These are phyloP conservation scores for Dicyrtoma fusca DNA, from an alignment of 2,888 invertebrate genomes.

Conservation along the genomic window DNA sequence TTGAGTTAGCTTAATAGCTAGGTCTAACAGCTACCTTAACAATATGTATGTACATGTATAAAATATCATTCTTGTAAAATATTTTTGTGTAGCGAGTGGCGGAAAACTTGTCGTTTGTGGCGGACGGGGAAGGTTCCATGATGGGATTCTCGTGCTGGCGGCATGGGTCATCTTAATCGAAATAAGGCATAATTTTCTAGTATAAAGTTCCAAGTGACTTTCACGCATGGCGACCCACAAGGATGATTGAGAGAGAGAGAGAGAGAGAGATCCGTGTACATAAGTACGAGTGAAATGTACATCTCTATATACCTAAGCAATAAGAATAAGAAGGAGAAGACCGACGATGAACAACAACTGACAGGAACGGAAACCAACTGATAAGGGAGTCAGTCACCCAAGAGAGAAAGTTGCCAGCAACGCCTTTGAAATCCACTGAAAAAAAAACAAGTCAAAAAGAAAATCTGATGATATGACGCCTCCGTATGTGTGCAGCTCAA, in stretches of 20 bases:
- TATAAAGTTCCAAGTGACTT: constrained; percentile 12
- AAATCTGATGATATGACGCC: constrained; percentile 18
- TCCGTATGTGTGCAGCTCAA: constrained; percentile 14
- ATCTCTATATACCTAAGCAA: too few species aligned
- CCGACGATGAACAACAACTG: constrained; percentile 22
- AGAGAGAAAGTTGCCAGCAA: constrained; percentile 7
- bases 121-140: not conserved
- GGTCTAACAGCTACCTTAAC: too few species aligned
- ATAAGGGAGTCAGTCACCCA: constrained; percentile 27
- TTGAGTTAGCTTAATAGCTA: too few species aligned
- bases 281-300: not conserved
- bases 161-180: constrained; percentile 15
- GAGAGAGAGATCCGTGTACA: not conserved
- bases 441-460: constrained; percentile 6
- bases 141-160: not conserved
- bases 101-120: not conserved
- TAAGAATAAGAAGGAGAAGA: not conserved
- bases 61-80: too few species aligned
- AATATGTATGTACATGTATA: too few species aligned
- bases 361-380: constrained; percentile 23
- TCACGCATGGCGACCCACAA: not conserved
- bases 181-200: constrained; percentile 16
- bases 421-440: constrained; percentile 20
- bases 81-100: constrained; percentile 8
- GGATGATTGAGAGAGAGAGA: constrained; percentile 12